A percentile compares a stretch with the other conserved stretches of the same genome.
phyloP scores from a whole-genome alignment of 2,797 vertebrate species.

The Falco rusticolus region DNA sequence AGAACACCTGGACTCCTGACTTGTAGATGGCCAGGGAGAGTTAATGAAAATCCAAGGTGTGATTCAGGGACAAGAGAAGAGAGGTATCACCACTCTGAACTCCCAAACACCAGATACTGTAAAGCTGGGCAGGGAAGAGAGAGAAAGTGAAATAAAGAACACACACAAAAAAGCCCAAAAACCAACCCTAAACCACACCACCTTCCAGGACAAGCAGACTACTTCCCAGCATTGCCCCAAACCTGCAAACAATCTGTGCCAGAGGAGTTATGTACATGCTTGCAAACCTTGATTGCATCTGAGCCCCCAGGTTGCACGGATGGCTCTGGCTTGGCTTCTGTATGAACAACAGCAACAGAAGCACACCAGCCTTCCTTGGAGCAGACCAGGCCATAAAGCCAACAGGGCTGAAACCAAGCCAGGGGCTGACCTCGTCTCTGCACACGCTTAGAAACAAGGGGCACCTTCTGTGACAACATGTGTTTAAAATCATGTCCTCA shows the following conservation, averaged over 20 bases:
- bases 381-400: neutral
- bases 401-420: neutral
- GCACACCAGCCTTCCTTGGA: neutral
- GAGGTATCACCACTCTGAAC: neutral
- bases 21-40: neutral
- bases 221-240: neutral
- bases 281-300: neutral
- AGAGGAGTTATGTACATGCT: neutral
- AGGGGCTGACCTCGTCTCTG: neutral
- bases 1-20: neutral
- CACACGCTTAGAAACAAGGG: neutral
- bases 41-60: neutral
- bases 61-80: neutral
- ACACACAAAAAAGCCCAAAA: neutral
- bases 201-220: neutral
- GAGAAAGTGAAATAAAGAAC: neutral
- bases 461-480: neutral
- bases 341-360: accelerated
- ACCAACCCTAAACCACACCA: neutral
- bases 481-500: neutral
- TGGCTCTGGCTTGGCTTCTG: neutral
- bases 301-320: neutral
- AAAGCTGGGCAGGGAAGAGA: neutral
- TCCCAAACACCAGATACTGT: neutral
- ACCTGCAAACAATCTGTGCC: accelerated